Percentiles rank a stretch among this genome's conserved stretches.
Evolutionary conservation across 2,113 vertebrate genomes (phyloP).

Genomic region (Phyllopteryx taeniolatus): DNA sequence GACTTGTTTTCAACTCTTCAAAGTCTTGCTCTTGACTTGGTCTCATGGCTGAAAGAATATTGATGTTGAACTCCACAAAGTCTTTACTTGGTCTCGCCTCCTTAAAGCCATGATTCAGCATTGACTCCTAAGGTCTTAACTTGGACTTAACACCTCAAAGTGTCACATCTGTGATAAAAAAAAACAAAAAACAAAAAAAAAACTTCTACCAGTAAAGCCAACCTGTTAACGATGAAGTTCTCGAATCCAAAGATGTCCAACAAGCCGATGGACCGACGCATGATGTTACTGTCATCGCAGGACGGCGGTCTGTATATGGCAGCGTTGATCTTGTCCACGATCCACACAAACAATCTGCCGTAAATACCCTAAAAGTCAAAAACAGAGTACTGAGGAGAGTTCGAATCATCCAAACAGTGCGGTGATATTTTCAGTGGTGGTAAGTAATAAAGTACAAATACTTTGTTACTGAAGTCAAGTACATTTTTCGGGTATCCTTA

Average conservation of each 20-base stretch:
- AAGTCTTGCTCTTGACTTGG: too few relatives aligned
- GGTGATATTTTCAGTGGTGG: background rate
- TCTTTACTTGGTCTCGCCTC: too few relatives aligned
- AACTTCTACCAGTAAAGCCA: background rate
- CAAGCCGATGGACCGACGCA: conserved; percentile 86
- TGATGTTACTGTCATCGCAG: conserved; percentile 73
- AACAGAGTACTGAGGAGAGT: background rate
- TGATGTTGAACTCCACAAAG: too few relatives aligned
- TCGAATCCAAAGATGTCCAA: conserved; percentile 98
- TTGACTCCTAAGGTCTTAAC: background rate
- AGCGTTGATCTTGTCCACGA: conserved; percentile 96
- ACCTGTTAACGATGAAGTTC: conserved; percentile 97
- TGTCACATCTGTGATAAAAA: too few relatives aligned
- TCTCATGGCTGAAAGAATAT: too few relatives aligned
- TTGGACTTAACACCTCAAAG: background rate
- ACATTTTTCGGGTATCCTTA: too few relatives aligned
- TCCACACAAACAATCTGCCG: conserved; percentile 93
- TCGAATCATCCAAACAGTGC: background rate
- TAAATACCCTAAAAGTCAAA: conserved; percentile 87
- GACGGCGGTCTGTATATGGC: conserved; percentile 91
- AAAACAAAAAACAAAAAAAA: background rate
- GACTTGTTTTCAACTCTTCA: too few relatives aligned
- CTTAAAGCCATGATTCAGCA: background rate
- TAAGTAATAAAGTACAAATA: too few relatives aligned
- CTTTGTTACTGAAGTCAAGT: background rate